These are phyloP conservation scores for Drosophila hydei DNA, from an alignment of 1,140 invertebrate genomes.

Conservation along the genomic window DNA sequence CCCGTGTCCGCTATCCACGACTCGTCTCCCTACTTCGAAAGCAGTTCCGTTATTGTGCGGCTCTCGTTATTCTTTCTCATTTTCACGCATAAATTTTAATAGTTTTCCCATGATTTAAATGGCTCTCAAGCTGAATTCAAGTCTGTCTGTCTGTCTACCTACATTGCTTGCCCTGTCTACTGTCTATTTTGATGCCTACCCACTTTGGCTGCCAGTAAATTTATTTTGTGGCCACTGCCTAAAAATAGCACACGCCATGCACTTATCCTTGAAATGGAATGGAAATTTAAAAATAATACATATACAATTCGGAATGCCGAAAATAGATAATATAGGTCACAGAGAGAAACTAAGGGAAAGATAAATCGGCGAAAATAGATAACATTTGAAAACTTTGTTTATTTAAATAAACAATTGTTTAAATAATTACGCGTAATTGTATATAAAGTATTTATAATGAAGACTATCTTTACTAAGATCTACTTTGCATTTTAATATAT, in stretches of 20 bases:
- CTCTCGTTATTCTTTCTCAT: slow-evolving; percentile 28
- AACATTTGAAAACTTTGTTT: too few species aligned
- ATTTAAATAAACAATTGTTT: too few species aligned
- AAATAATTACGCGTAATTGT: too few species aligned
- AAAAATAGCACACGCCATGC: slow-evolving; percentile 58
- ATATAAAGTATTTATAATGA: too few species aligned
- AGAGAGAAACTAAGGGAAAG: not conserved
- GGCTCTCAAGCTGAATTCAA: slow-evolving; percentile 36
- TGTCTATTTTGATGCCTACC: slow-evolving; percentile 18
- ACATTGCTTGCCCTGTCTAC: slow-evolving; percentile 14
- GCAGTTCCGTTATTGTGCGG: slow-evolving; percentile 6
- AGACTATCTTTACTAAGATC: too few species aligned
- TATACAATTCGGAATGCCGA: slow-evolving; percentile 59
- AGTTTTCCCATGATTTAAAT: slow-evolving; percentile 71
- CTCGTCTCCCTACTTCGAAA: slow-evolving; percentile 24
- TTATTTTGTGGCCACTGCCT: slow-evolving; percentile 27
- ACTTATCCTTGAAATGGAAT: slow-evolving; percentile 58
- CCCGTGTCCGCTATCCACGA: slow-evolving; percentile 8
- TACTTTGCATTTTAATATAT: too few species aligned
- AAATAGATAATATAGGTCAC: slow-evolving; percentile 51
- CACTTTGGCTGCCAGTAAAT: slow-evolving; percentile 20
- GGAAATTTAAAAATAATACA: slow-evolving; percentile 67
- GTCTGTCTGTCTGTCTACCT: slow-evolving; percentile 16
- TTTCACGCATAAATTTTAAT: slow-evolving; percentile 76
- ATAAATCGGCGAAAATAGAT: too few species aligned